Percentiles rank a stretch among this genome's conserved stretches.
phyloP scores from a whole-genome alignment of 2,797 vertebrate species.

The Melanotaenia nigrans region DNA sequence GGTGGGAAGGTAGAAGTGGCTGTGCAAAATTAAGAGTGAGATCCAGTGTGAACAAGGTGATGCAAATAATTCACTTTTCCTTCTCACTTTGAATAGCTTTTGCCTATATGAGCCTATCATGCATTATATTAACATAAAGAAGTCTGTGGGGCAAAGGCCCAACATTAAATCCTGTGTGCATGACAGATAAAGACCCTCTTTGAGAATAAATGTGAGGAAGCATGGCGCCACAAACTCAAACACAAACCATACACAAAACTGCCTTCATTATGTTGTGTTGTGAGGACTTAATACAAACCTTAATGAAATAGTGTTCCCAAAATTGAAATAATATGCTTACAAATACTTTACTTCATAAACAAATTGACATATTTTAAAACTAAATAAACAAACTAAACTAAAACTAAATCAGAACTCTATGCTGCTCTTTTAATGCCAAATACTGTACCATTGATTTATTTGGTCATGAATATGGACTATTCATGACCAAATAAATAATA shows the following conservation, averaged over 20 bases:
- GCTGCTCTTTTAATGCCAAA: neutral
- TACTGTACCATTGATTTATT: neutral
- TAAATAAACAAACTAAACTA: neutral
- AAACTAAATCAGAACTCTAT: neutral
- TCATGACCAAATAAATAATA: neutral
- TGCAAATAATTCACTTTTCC: constrained; percentile 30
- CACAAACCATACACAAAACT: neutral
- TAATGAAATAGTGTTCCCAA: neutral
- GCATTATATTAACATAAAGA: constrained; percentile 51
- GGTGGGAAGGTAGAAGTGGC: constrained; percentile 28
- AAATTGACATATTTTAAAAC: neutral
- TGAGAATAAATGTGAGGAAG: constrained; percentile 11
- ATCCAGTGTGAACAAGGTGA: constrained; percentile 32
- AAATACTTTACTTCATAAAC: neutral
- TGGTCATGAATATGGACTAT: neutral
- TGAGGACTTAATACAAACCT: too few relatives aligned
- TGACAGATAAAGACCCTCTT: constrained; percentile 30
- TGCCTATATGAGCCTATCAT: constrained; percentile 34
- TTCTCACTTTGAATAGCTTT: neutral
- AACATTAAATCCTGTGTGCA: constrained; percentile 27
- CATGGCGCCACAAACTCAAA: neutral
- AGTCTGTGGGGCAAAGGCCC: constrained; percentile 34
- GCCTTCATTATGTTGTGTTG: neutral
- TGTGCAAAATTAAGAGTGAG: constrained; percentile 45
- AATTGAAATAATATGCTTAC: neutral